Evolutionary conservation across 2,888 invertebrate genomes (phyloP), one percentile per base, ranked within the genome.

Genomic region (Leuctra nigra): DNA sequence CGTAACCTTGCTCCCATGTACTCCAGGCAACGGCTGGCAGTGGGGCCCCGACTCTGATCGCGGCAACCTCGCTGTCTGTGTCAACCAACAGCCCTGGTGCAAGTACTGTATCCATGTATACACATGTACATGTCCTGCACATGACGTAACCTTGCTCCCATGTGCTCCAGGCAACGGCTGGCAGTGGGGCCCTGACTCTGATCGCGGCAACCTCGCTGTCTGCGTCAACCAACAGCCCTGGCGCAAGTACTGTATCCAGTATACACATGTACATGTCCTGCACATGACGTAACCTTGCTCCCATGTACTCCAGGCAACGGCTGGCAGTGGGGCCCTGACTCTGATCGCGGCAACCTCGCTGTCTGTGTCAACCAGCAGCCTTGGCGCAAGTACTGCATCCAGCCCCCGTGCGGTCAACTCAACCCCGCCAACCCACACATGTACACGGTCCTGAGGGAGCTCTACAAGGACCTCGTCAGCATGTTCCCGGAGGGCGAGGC

Each of bases 181-280:
- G 90, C 86, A 90, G 68, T 88, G 89, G 88, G 90, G 90, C 1
- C 69, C 69, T 3, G 66, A 70, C 13, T 74, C 73, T 1, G 79
- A 88, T 0, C 73, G 87, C 53, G 91, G 91, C 1, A 84, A 87
- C 56, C 73, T 91, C 35, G 88, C 88, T 9, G 77, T 90, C 60
- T 91, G 91, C 70, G 79, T 91, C 11, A 90, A 91, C 69, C 81
- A 83, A 61, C 77, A 80, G 56, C 84, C 85, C 0, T 91, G 89
- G 89, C 76, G 84, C 1, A 70, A 75, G 0, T 80, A 75, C 61
- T 91, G 91, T 67, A 79, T 87, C 54, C 84, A 91, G 68, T 89
- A 91, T 1, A 91, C 91, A 0, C 91, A 91, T 64, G 91, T 91
- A 0, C 91, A 91, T n/a, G n/a, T n/a, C n/a, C n/a, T n/a, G n/a